phyloP scores from a whole-genome alignment of 2,888 invertebrate species.

The Achlya flavicornis region DNA sequence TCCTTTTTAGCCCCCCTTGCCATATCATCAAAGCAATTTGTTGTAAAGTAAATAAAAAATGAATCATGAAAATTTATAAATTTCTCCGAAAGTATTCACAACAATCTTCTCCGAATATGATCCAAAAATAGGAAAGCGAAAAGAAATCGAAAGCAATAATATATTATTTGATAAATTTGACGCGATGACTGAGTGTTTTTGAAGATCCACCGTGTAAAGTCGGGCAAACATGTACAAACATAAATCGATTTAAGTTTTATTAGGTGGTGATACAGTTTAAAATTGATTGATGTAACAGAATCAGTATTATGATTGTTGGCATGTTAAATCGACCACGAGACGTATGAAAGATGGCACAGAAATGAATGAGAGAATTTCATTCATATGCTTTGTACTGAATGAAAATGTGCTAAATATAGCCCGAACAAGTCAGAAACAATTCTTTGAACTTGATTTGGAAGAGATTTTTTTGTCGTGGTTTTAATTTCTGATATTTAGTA shows the following conservation, averaged over 20 bases:
- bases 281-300: constrained; percentile 13
- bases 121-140: constrained; percentile 53
- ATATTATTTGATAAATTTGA: constrained; percentile 52
- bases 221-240: constrained; percentile 15
- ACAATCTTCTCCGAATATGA: constrained; percentile 16
- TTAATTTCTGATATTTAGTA: neutral
- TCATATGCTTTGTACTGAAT: neutral
- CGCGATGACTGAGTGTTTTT: constrained; percentile 48
- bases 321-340: constrained; percentile 26
- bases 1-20: too few species aligned
- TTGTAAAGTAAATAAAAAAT: neutral
- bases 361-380: constrained; percentile 21
- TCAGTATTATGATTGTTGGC: constrained; percentile 9
- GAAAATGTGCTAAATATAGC: neutral
- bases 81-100: constrained; percentile 27
- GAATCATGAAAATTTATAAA: constrained; percentile 7
- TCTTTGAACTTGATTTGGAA: too few species aligned
- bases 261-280: constrained; percentile 9
- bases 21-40: neutral
- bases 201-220: constrained; percentile 24
- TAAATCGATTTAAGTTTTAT: constrained; percentile 13
- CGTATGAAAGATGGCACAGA: constrained; percentile 23
- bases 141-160: constrained; percentile 53
- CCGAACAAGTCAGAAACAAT: neutral
- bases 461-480: too few species aligned